phyloP scores from a whole-genome alignment of 2,888 invertebrate species.

The Lutraria lutraria region DNA sequence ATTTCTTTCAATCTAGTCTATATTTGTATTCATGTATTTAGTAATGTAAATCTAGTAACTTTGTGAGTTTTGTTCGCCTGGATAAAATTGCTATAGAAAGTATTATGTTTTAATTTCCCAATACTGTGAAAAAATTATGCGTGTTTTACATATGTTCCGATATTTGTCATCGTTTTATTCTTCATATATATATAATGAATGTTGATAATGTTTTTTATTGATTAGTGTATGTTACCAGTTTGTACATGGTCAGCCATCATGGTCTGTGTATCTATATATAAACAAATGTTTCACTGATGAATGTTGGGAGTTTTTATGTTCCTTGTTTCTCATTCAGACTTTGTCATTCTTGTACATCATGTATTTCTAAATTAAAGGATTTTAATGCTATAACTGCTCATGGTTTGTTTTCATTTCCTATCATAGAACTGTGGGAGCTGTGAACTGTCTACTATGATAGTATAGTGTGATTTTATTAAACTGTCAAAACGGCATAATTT shows the following conservation, averaged over 20 bases:
- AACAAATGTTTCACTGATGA: constrained; percentile 1
- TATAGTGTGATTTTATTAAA: too few relatives aligned
- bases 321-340: constrained; percentile 27
- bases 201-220: constrained; percentile 1
- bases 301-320: constrained; percentile 39
- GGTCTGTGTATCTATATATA: constrained; percentile 15
- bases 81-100: not conserved
- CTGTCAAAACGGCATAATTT: too few relatives aligned
- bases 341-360: constrained; percentile 63
- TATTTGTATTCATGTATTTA: constrained; percentile 6
- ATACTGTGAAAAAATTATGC: not conserved
- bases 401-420: not conserved
- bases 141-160: constrained; percentile 11
- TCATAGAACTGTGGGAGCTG: too few relatives aligned
- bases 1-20: constrained; percentile 27
- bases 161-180: constrained; percentile 15
- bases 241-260: not conserved
- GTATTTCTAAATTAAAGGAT: constrained; percentile 70
- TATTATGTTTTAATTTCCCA: not conserved
- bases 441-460: too few relatives aligned
- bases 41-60: not conserved
- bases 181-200: not conserved
- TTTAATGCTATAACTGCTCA: constrained; percentile 46
- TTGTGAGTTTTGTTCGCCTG: not conserved
- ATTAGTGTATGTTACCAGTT: constrained; percentile 18